Evolutionary conservation across 1,140 invertebrate species (phyloP).

Genomic region (Cotesia chilonis): DNA sequence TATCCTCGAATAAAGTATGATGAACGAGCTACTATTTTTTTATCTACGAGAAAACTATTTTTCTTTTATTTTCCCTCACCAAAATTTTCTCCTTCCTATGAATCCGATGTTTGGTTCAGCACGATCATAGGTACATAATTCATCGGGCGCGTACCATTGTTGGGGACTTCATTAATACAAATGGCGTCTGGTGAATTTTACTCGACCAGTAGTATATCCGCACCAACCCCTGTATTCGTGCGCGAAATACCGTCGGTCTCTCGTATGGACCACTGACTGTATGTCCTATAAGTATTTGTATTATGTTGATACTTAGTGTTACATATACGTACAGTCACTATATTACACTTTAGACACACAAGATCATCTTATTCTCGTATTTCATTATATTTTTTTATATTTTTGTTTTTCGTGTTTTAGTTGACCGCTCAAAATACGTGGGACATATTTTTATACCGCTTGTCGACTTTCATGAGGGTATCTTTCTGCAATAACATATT

Average conservation of each 20-base stretch:
- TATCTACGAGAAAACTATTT: conserved; percentile 5
- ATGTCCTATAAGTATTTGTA: background rate
- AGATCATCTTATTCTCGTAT: conserved; percentile 11
- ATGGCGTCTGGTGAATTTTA: conserved; percentile 66
- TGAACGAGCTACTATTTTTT: conserved; percentile 25
- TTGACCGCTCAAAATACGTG: conserved; percentile 6
- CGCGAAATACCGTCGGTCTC: conserved; percentile 33
- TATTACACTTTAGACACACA: conserved; percentile 9
- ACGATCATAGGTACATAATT: conserved; percentile 66
- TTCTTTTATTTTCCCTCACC: conserved; percentile 6
- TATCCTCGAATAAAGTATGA: conserved; percentile 18
- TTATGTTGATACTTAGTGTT: background rate
- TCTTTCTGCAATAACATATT: conserved; percentile 67
- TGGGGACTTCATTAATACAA: conserved; percentile 66
- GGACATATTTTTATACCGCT: conserved; percentile 63
- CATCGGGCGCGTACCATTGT: conserved; percentile 65
- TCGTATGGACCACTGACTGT: conserved; percentile 3
- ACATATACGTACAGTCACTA: conserved; percentile 15
- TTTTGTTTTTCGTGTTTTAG: conserved; percentile 14
- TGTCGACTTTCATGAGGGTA: conserved; percentile 66
- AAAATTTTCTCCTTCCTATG: conserved; percentile 4
- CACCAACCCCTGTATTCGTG: conserved; percentile 39
- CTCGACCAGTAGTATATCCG: conserved; percentile 32
- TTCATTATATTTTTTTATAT: conserved; percentile 4
- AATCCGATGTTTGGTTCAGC: conserved; percentile 32